phyloP scores from a whole-genome alignment of 2,888 invertebrate species.

The Clostera curtula region DNA sequence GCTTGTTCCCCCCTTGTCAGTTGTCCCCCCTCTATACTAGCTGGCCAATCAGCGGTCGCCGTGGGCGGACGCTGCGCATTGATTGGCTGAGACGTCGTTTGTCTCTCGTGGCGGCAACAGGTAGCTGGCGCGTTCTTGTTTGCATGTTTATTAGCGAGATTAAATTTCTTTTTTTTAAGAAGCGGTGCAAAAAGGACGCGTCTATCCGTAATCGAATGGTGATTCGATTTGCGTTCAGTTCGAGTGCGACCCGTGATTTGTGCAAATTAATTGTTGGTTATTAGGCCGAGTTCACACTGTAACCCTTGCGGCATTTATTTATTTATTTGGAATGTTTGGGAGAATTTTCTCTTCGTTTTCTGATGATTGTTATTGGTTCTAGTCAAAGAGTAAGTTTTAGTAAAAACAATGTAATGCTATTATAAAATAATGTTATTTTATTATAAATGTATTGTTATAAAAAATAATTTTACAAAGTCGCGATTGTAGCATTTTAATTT shows the following conservation, averaged over 20 bases:
- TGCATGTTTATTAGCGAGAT: constrained; percentile 73
- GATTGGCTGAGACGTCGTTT: constrained; percentile 56
- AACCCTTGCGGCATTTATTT: no score
- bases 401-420: no score
- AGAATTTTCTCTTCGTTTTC: no score
- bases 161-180: constrained; percentile 66
- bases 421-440: no score
- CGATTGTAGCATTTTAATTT: no score
- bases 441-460: no score
- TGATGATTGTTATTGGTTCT: no score
- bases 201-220: constrained; percentile 40
- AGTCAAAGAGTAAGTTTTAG: no score
- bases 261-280: constrained; percentile 28
- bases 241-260: constrained; percentile 23
- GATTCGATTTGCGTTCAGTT: constrained; percentile 37
- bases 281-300: constrained; percentile 12
- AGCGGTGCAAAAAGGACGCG: constrained; percentile 41
- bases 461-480: no score
- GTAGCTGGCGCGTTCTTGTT: constrained; percentile 66
- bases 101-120: constrained; percentile 74
- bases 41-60: constrained; percentile 53
- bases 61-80: constrained; percentile 61
- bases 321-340: no score
- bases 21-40: constrained; percentile 39
- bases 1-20: constrained; percentile 24